These are phyloP conservation scores for Trichechus manatus DNA, from an alignment of 2,113 vertebrate species.

Conservation along the genomic window DNA sequence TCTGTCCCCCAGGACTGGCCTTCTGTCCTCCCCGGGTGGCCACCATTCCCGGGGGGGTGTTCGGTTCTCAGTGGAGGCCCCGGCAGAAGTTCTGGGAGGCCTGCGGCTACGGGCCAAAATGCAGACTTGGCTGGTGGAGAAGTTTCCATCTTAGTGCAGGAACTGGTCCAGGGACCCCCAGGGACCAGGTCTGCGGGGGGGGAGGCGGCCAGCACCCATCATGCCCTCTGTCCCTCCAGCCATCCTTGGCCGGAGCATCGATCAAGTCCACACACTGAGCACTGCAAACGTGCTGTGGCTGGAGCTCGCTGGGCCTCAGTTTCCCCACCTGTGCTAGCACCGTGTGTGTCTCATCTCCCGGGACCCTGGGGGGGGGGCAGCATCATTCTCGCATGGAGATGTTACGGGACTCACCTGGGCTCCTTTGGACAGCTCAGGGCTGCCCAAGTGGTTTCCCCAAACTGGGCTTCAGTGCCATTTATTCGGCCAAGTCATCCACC, in stretches of 20 bases:
- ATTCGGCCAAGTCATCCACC: background rate
- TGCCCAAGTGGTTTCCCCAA: background rate
- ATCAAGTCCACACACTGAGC: no score
- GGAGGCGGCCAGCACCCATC: background rate
- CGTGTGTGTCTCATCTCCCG: rapidly evolving
- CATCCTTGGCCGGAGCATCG: background rate
- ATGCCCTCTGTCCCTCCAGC: background rate
- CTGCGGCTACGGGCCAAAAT: slow-evolving; percentile 76
- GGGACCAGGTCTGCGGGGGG: background rate
- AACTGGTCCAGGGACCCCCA: slow-evolving; percentile 60
- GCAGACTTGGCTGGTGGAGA: slow-evolving; percentile 82
- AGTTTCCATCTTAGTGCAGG: slow-evolving; percentile 87
- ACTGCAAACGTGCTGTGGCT: rapidly evolving
- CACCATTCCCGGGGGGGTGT: background rate
- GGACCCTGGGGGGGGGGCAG: rapidly evolving
- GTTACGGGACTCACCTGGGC: no score
- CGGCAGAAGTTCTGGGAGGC: slow-evolving; percentile 68
- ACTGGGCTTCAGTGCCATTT: background rate
- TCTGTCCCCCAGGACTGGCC: background rate
- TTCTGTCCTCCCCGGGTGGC: background rate
- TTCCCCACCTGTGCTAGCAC: background rate
- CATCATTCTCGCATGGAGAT: background rate
- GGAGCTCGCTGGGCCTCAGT: background rate
- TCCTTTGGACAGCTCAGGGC: background rate
- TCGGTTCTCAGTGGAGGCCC: slow-evolving; percentile 63